Evolutionary conservation across 2,797 vertebrate genomes (phyloP), one percentile per base, ranked within the genome.

Genomic region (Apogon talboti): DNA sequence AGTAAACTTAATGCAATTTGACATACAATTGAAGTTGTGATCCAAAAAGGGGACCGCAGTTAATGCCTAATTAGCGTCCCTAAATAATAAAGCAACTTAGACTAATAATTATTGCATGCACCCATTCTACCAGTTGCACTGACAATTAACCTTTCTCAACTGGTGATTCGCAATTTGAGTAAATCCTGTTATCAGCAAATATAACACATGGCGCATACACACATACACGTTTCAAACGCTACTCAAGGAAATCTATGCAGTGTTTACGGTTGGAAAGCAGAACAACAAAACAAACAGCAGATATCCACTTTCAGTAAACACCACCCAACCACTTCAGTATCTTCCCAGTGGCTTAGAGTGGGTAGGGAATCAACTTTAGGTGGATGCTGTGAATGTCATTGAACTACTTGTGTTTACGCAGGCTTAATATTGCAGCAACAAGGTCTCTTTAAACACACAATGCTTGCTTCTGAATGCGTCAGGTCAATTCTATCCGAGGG

Each of bases 101-200:
- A 83, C 90, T 89, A 90, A 92, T 92, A 92, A 94, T 94, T 89
- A 93, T 88, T 89, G 89, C 85, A 76, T 87, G 90, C 90, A 84
- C 72, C 84, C 89, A 86, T 92, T 93, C 89, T 90, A 90, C 86
- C 84, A 89, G 85, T 89, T 82, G 85, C 83, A 68, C 84, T 91
- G 85, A 92, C 91, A 93, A 94, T 93, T 93, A 94, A 94, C 93
- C 93, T 94, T 92, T 88, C 87, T 91, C 87, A 89, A 92, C 91
- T 92, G 90, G 88, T 85, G 89, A 91, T 84, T 92, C 70, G 84
- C 90, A 93, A 89, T 90, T 91, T 84, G 84, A 92, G 90, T 89
- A 93, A 94, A 94, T 94, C 93, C 91, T 84, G 90, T 94, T 94
- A 94, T 94, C 93, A 93, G 91, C 90, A 93, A 93, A 94, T 92